Evolutionary conservation across 2,113 vertebrate genomes (phyloP).

Genomic region (Hemiprocne comata): DNA sequence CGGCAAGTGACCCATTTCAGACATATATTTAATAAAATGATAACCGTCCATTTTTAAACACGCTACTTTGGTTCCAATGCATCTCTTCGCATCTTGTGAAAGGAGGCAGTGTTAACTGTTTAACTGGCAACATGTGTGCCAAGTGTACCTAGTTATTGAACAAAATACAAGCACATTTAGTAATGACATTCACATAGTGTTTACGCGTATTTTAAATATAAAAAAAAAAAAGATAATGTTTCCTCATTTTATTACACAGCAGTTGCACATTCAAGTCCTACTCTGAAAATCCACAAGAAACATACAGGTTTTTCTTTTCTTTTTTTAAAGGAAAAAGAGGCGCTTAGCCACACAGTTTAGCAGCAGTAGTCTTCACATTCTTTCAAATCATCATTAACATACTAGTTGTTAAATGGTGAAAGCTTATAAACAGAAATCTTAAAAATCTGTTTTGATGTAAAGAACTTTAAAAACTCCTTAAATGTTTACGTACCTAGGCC

Average conservation of each 20-base stretch:
- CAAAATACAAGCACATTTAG: slow-evolving; percentile 78
- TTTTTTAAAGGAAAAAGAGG: slow-evolving; percentile 26
- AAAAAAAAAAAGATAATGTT: slow-evolving; percentile 29
- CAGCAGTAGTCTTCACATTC: slow-evolving; percentile 63
- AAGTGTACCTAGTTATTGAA: slow-evolving; percentile 78
- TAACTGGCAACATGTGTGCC: slow-evolving; percentile 73
- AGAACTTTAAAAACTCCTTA: slow-evolving; percentile 85
- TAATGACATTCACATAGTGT: slow-evolving; percentile 72
- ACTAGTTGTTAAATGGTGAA: slow-evolving; percentile 65
- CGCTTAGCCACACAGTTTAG: slow-evolving; percentile 66
- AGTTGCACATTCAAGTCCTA: slow-evolving; percentile 67
- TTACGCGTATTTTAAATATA: slow-evolving; percentile 54
- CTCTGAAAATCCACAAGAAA: slow-evolving; percentile 70
- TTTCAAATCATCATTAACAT: slow-evolving; percentile 66
- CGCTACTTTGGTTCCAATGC: slow-evolving; percentile 79
- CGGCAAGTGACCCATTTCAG: slow-evolving; percentile 61
- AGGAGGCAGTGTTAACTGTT: slow-evolving; percentile 79
- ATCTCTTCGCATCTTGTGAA: slow-evolving; percentile 80
- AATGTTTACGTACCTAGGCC: slow-evolving; percentile 92
- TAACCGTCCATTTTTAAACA: slow-evolving; percentile 72
- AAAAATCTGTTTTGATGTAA: slow-evolving; percentile 79
- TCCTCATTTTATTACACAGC: slow-evolving; percentile 68
- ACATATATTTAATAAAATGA: slow-evolving; percentile 65
- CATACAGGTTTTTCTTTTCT: slow-evolving; percentile 33
- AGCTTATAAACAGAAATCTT: slow-evolving; percentile 74